phyloP scores from a whole-genome alignment of 2,113 vertebrate species.

The Tapirus terrestris region DNA sequence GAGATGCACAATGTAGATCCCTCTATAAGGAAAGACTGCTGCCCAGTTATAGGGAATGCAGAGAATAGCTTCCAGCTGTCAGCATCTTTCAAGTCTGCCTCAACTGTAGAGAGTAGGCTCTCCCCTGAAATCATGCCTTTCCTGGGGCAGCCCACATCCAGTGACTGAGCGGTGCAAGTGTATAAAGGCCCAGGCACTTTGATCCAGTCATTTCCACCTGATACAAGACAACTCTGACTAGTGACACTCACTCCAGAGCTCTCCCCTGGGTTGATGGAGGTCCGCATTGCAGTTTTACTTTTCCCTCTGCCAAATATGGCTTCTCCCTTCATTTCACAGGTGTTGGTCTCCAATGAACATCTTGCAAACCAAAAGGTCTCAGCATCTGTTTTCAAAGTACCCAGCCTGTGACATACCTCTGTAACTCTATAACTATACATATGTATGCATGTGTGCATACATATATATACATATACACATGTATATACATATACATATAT shows the following conservation, averaged over 20 bases:
- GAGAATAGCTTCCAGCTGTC: not conserved
- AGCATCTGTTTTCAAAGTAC: not conserved
- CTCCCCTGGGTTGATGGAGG: not conserved
- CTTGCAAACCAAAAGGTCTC: not conserved
- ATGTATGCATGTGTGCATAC: no score
- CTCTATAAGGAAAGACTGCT: not conserved
- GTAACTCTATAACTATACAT: not conserved
- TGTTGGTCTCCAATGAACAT: not conserved
- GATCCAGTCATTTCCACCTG: not conserved
- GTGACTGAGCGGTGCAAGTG: not conserved
- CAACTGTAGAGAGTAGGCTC: not conserved
- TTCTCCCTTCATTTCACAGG: not conserved
- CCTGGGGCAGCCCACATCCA: not conserved
- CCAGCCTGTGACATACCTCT: not conserved
- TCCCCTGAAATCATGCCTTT: not conserved
- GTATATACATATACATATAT: not conserved
- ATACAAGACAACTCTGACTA: not conserved
- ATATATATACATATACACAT: no score
- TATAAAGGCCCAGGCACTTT: not conserved
- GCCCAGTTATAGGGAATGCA: not conserved
- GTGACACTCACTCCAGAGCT: not conserved
- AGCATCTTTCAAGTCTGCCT: not conserved
- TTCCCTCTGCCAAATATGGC: not conserved
- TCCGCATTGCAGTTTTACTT: not conserved
- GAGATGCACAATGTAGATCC: not conserved